Evolutionary conservation across 37 sponge, comb jelly and placozoan genomes (phyloP).

Genomic region (Mnemiopsis leidyi): DNA sequence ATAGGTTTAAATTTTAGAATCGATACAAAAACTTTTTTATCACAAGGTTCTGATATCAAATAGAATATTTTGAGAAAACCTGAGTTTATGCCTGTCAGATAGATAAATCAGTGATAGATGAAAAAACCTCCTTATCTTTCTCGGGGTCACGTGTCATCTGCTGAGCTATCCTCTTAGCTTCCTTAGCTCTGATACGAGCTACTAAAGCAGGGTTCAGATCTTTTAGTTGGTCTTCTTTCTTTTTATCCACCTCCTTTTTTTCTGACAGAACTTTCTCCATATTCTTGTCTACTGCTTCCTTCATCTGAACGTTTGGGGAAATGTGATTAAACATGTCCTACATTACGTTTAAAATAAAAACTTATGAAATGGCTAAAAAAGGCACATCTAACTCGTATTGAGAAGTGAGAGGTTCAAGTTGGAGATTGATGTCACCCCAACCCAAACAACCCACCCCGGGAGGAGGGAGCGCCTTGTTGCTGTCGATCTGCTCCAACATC

Average conservation of each 20-base stretch:
- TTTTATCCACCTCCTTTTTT: background rate
- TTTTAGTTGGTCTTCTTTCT: background rate
- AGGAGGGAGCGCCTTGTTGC: constrained; percentile 56
- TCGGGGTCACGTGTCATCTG: constrained; percentile 57
- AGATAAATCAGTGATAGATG: too few relatives aligned
- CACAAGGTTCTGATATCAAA: too few relatives aligned
- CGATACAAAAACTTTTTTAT: too few relatives aligned
- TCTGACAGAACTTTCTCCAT: background rate
- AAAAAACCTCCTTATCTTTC: constrained; percentile 59
- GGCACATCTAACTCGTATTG: too few relatives aligned
- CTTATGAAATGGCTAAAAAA: too few relatives aligned
- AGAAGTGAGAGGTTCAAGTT: too few relatives aligned
- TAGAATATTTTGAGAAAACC: too few relatives aligned
- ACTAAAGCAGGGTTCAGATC: constrained; percentile 29
- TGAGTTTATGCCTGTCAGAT: too few relatives aligned
- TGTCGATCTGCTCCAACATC: background rate
- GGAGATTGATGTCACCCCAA: background rate
- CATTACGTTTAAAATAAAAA: too few relatives aligned
- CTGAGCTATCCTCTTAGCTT: constrained; percentile 51
- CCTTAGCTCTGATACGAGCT: constrained; percentile 50
- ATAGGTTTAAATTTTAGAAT: too few relatives aligned
- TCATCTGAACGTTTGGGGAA: constrained; percentile 7
- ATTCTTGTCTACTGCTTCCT: constrained; percentile 30
- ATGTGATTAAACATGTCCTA: too few relatives aligned
- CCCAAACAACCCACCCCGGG: too few relatives aligned